A percentile compares a stretch with the other conserved stretches of the same genome.
Conservation (phyloP, 2,797 vertebrate genomes). For the Columba guinea region DNA sequence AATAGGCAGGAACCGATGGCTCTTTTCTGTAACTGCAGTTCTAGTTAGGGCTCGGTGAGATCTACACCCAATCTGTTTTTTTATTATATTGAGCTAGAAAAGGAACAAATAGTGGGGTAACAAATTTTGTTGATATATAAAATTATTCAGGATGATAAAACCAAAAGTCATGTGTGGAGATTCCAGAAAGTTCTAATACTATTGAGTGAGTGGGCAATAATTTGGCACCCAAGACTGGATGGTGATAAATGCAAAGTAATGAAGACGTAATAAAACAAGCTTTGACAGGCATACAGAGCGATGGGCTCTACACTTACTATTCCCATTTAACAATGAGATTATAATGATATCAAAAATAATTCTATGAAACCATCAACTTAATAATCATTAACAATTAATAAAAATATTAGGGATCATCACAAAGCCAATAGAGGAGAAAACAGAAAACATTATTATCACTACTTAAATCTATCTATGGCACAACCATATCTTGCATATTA, state of each 20-base stretch:
- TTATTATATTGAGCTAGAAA: neutral
- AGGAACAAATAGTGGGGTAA: neutral
- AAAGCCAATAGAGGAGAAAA: neutral
- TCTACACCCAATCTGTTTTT: neutral
- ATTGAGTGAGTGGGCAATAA: neutral
- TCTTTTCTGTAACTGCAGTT: neutral
- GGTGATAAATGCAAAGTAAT: neutral
- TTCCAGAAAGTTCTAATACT: neutral
- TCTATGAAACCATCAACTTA: neutral
- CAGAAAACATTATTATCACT: neutral
- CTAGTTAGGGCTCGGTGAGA: neutral
- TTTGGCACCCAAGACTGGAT: neutral
- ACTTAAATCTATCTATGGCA: neutral
- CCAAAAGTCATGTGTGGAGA: neutral
- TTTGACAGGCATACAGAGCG: neutral
- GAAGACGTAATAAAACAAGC: neutral
- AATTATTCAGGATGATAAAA: neutral
- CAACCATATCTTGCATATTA: neutral
- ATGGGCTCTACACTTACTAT: neutral
- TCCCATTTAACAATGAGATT: neutral
- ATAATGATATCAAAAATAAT: neutral
- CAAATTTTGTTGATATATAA: neutral
- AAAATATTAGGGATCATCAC: neutral
- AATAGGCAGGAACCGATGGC: neutral
- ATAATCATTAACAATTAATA: neutral